Percentiles rank a stretch among this genome's conserved stretches.
Conservation (phyloP, 2,797 vertebrate species). For the Cygnus olor region DNA sequence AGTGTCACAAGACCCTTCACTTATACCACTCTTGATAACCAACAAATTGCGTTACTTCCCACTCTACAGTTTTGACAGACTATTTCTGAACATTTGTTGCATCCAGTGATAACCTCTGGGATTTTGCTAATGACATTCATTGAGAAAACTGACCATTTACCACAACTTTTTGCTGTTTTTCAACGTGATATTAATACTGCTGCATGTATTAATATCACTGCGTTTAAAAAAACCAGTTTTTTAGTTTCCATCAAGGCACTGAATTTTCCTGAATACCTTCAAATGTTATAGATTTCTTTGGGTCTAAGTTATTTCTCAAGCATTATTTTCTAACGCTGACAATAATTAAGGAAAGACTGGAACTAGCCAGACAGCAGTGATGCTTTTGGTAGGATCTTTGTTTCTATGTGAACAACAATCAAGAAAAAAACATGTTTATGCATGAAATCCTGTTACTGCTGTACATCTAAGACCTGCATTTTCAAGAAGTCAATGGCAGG, state of each 20-base stretch:
- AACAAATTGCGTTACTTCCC: background rate
- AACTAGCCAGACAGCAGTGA: background rate
- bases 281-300: background rate
- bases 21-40: background rate
- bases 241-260: background rate
- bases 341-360: background rate
- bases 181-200: background rate
- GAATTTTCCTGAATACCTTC: background rate
- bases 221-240: background rate
- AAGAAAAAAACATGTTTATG: background rate
- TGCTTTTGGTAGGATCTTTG: background rate
- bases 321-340: background rate
- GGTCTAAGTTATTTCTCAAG: background rate
- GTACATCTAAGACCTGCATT: background rate
- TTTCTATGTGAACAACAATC: background rate
- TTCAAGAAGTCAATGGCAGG: slow-evolving; percentile 28
- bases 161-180: background rate
- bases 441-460: background rate
- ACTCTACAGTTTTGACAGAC: background rate
- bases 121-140: background rate
- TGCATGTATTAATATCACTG: too few relatives aligned
- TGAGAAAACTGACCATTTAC: background rate
- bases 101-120: background rate
- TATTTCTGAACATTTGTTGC: background rate
- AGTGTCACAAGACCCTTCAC: background rate